Percentiles rank a stretch among this genome's conserved stretches.
phyloP scores from a whole-genome alignment of 2,797 vertebrate genomes.

The Enteromius fasciolatus region DNA sequence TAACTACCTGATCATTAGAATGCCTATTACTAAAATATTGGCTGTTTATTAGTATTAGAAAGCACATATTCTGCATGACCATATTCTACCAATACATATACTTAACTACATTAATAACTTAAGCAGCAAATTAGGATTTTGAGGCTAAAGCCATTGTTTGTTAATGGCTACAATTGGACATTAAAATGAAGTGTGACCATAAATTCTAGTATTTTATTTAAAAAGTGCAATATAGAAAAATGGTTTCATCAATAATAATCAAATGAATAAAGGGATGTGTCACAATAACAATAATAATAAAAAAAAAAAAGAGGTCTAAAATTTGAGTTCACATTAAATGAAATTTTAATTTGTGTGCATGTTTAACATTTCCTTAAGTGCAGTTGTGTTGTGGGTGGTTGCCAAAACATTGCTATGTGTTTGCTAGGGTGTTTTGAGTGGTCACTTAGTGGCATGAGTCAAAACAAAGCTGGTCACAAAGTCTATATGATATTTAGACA shows the following conservation, averaged over 20 bases:
- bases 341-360: too few species aligned
- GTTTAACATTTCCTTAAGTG: not conserved
- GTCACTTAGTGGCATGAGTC: not conserved
- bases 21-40: too few species aligned
- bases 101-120: too few species aligned
- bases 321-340: not conserved
- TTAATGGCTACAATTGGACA: too few species aligned
- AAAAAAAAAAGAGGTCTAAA: not conserved
- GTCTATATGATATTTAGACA: not conserved
- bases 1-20: too few species aligned
- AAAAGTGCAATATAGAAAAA: conserved; percentile 7
- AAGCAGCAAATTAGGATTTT: too few species aligned
- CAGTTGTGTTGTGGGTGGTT: not conserved
- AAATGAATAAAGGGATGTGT: not conserved
- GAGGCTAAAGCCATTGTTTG: too few species aligned
- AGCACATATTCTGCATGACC: too few species aligned
- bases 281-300: not conserved
- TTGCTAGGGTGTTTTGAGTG: not conserved
- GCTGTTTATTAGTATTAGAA: too few species aligned
- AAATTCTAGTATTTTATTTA: not conserved
- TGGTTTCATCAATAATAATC: not conserved
- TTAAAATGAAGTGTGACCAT: not conserved
- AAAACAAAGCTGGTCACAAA: not conserved
- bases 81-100: too few species aligned
- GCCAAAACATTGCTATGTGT: not conserved